A percentile compares a stretch with the other conserved stretches of the same genome.
Evolutionary conservation across 2,888 invertebrate genomes (phyloP).

Genomic region (Biston betularia): DNA sequence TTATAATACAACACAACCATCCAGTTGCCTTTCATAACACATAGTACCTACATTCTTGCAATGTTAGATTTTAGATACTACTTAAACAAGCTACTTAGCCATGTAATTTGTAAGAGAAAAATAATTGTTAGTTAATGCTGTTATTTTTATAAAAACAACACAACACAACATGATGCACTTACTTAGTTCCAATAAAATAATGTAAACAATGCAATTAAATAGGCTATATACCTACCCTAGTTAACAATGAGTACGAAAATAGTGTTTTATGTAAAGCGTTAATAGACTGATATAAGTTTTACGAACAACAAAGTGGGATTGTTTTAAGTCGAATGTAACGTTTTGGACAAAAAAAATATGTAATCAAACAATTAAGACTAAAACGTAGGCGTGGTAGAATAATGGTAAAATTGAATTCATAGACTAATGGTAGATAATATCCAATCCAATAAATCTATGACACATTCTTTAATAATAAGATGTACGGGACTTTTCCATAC

Average conservation of each 20-base stretch:
- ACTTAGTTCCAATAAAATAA: background rate
- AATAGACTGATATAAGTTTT: slow-evolving; percentile 22
- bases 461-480: background rate
- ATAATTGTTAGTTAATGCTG: too few relatives aligned
- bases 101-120: background rate
- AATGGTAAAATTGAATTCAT: too few relatives aligned
- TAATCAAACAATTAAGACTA: background rate
- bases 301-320: slow-evolving; percentile 4
- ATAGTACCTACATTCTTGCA: too few relatives aligned
- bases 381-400: too few relatives aligned
- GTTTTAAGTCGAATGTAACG: background rate
- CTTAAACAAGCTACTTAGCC: too few relatives aligned
- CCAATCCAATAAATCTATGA: background rate
- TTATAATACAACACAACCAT: too few relatives aligned
- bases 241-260: background rate
- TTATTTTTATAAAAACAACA: background rate
- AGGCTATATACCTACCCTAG: background rate
- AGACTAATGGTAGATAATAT: background rate
- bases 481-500: background rate
- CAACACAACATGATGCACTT: background rate
- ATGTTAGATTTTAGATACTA: too few relatives aligned
- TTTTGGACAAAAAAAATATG: background rate
- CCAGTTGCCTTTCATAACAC: too few relatives aligned
- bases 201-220: background rate
- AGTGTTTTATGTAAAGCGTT: background rate